These are phyloP conservation scores for Pituophis catenifer DNA, from an alignment of 2,113 vertebrate genomes.

Conservation along the genomic window DNA sequence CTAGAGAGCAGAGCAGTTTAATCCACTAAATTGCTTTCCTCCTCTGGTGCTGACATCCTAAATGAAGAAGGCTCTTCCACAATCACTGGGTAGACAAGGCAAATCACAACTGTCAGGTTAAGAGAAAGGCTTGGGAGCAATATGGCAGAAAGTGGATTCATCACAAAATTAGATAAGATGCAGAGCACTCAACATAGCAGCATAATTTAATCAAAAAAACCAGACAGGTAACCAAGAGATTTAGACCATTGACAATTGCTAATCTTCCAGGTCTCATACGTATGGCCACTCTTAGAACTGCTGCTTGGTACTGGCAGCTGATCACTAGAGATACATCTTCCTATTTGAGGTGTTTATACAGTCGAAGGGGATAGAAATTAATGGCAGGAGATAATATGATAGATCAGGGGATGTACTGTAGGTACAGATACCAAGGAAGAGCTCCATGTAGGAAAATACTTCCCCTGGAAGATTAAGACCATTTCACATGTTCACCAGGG, in stretches of 20 bases:
- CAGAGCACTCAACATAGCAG: slow-evolving; percentile 28
- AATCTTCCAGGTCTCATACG: background rate
- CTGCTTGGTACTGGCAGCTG: background rate
- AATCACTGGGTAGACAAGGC: slow-evolving; percentile 46
- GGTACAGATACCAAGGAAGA: background rate
- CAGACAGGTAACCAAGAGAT: slow-evolving; percentile 28
- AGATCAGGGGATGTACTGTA: background rate
- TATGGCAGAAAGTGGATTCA: slow-evolving; percentile 46
- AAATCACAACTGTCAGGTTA: slow-evolving; percentile 50
- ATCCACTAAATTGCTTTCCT: slow-evolving; percentile 39
- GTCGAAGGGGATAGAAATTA: background rate
- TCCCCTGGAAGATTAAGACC: background rate
- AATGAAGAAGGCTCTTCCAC: slow-evolving; percentile 53
- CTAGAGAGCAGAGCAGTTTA: slow-evolving; percentile 39
- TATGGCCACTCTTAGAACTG: background rate
- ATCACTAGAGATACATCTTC: background rate
- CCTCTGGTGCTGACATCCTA: slow-evolving; percentile 32
- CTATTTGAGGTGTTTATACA: background rate
- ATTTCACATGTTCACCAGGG: background rate
- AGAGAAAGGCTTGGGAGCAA: slow-evolving; percentile 30
- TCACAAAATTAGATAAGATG: slow-evolving; percentile 44
- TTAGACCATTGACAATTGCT: background rate
- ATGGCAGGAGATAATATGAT: background rate
- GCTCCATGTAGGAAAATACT: background rate
- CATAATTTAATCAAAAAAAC: slow-evolving; percentile 28